Percentiles rank a stretch among this genome's conserved stretches.
Evolutionary conservation across 2,113 vertebrate genomes (phyloP).

Genomic region (Aphyosemion australe): DNA sequence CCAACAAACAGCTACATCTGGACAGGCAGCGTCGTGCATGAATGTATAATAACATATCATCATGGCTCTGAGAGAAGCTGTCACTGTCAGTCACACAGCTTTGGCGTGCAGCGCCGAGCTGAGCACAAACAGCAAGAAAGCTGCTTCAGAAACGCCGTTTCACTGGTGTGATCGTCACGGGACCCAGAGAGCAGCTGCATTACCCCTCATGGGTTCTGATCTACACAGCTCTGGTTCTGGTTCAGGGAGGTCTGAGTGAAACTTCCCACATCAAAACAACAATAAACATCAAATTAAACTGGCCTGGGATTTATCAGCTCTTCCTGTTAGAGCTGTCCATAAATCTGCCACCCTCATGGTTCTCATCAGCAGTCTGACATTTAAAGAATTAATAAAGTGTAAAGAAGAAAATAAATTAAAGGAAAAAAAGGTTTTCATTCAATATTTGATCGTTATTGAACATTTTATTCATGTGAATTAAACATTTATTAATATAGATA

Average conservation of each 20-base stretch:
- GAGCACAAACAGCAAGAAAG: slow-evolving; percentile 18
- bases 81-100: slow-evolving; percentile 29
- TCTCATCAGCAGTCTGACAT: background rate
- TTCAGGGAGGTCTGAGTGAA: background rate
- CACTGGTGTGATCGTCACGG: background rate
- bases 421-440: background rate
- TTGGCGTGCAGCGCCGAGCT: slow-evolving; percentile 9
- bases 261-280: background rate
- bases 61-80: slow-evolving; percentile 38
- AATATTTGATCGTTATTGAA: too few species aligned
- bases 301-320: background rate
- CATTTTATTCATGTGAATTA: too few species aligned
- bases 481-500: too few species aligned
- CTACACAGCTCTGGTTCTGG: background rate
- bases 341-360: background rate
- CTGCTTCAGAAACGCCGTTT: background rate
- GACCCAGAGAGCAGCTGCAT: too few species aligned
- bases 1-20: slow-evolving; percentile 43
- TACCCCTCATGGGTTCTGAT: background rate
- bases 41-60: slow-evolving; percentile 50
- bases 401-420: too few species aligned
- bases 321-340: slow-evolving; percentile 3
- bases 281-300: background rate
- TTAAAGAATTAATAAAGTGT: slow-evolving; percentile 18
- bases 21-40: slow-evolving; percentile 27